phyloP scores from a whole-genome alignment of 2,797 vertebrate species.

The Poeciliopsis infans region DNA sequence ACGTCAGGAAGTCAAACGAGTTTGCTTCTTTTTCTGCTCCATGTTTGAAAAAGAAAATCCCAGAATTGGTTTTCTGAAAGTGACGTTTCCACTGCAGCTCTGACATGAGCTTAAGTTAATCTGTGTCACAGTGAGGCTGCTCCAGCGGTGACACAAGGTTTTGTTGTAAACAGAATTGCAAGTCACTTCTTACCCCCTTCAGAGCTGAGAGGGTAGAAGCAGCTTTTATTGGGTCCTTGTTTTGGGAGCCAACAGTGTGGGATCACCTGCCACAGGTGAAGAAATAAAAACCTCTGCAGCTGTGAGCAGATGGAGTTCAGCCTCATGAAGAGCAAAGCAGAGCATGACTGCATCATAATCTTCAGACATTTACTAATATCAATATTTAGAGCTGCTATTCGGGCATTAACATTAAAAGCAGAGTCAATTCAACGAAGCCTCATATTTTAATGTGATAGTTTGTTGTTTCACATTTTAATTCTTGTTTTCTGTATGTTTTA shows the following conservation, averaged over 20 bases:
- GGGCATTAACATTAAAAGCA: background rate
- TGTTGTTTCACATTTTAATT: no score
- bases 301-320: constrained; percentile 30
- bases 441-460: no score
- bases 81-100: constrained; percentile 51
- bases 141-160: background rate
- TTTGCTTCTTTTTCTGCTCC: background rate
- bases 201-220: constrained; percentile 61
- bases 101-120: constrained; percentile 76
- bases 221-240: constrained; percentile 18
- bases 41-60: constrained; percentile 27
- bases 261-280: constrained; percentile 41
- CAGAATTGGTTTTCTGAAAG: constrained; percentile 51
- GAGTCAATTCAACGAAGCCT: no score
- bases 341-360: constrained; percentile 1
- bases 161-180: no score
- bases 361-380: background rate
- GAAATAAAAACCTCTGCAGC: constrained; percentile 31
- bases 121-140: constrained; percentile 42
- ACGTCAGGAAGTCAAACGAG: constrained; percentile 17
- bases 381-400: background rate
- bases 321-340: constrained; percentile 14
- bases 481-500: no score
- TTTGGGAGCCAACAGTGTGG: constrained; percentile 30
- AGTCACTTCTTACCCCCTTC: background rate